These are phyloP conservation scores for Belgica antarctica DNA, from an alignment of 2,888 invertebrate genomes.

Conservation along the genomic window DNA sequence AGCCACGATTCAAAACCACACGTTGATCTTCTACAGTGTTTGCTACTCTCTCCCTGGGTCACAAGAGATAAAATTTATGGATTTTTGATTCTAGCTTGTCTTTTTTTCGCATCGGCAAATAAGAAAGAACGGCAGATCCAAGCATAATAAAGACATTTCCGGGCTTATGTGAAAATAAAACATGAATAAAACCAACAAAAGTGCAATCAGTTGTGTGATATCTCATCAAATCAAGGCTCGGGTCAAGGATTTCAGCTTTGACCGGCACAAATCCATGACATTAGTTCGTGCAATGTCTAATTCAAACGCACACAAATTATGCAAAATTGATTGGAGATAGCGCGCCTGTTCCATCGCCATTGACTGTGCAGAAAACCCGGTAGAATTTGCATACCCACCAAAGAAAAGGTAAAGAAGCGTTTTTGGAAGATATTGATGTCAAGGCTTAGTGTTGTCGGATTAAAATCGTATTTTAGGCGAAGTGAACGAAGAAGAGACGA, in stretches of 20 bases:
- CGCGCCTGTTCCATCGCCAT: too few species aligned
- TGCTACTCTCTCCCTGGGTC: constrained; percentile 3
- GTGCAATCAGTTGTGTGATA: too few species aligned
- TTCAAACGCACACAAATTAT: too few species aligned
- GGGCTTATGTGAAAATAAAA: not conserved
- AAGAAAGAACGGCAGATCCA: not conserved
- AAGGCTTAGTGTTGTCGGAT: constrained; percentile 29
- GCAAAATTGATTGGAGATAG: too few species aligned
- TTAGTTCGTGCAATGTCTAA: too few species aligned
- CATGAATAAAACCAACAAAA: constrained; percentile 1
- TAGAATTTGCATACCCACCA: not conserved
- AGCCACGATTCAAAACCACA: not conserved
- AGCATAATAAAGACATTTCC: constrained; percentile 17
- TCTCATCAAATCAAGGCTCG: too few species aligned
- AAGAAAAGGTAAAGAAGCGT: too few species aligned
- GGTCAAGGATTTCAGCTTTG: too few species aligned
- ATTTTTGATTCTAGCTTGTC: constrained; percentile 16
- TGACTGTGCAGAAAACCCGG: not conserved
- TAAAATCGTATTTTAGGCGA: constrained; percentile 24
- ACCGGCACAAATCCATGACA: too few species aligned
- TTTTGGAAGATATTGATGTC: constrained; percentile 28
- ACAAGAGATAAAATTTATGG: constrained; percentile 28
- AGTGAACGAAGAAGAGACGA: not conserved
- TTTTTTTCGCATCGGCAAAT: not conserved
- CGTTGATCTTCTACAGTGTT: constrained; percentile 3